A percentile compares a stretch with the other conserved stretches of the same genome.
These are phyloP conservation scores for Caenorhabditis briggsae DNA, from an alignment of 1,140 invertebrate genomes.

Conservation along the genomic window DNA sequence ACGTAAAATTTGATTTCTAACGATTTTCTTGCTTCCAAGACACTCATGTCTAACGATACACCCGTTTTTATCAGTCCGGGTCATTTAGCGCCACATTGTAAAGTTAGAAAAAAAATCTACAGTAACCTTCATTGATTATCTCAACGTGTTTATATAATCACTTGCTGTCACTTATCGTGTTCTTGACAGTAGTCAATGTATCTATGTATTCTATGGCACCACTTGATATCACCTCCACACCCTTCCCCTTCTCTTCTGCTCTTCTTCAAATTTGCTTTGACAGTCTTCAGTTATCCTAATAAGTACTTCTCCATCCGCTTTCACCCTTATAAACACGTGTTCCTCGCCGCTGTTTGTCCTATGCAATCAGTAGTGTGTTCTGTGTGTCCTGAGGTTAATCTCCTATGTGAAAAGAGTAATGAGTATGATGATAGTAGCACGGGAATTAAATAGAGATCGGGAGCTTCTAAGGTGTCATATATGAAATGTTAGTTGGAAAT, in stretches of 20 bases:
- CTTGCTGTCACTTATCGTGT: not conserved
- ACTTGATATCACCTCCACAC: constrained; percentile 17
- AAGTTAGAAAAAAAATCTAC: no score
- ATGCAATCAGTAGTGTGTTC: not conserved
- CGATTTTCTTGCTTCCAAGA: no score
- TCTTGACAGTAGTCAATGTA: not conserved
- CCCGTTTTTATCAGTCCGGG: no score
- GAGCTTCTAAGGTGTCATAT: no score
- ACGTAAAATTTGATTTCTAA: no score
- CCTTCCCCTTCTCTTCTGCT: not conserved
- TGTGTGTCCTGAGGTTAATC: no score
- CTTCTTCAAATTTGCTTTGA: constrained; percentile 17
- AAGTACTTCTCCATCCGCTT: not conserved
- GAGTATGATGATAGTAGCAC: no score
- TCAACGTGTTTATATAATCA: not conserved
- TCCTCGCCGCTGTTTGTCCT: not conserved
- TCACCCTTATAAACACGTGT: not conserved
- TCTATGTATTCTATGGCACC: not conserved
- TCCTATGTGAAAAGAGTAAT: no score
- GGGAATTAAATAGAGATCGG: no score
- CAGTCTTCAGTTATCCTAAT: constrained; percentile 14
- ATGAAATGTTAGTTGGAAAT: no score
- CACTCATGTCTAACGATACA: no score
- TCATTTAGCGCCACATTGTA: no score
- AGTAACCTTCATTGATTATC: not conserved